Conservation (phyloP, 1,140 invertebrate species). For the Lucilia cuprina region DNA sequence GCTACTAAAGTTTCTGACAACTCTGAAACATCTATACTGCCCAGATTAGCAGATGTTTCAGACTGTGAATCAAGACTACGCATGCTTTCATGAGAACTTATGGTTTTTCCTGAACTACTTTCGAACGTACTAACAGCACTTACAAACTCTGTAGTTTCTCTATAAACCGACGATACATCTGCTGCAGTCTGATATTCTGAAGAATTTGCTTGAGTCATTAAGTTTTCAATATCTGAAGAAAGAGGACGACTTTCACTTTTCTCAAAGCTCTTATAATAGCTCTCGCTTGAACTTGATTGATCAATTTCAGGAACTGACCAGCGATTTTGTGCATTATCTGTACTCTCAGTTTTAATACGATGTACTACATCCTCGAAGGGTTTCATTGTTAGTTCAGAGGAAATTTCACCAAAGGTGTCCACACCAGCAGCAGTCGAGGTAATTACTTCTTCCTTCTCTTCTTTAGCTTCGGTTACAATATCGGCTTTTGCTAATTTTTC, state of each 20-base stretch:
- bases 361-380: constrained; percentile 57
- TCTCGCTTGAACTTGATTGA: constrained; percentile 86
- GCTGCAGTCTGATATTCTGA: constrained; percentile 91
- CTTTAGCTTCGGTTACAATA: constrained; percentile 46
- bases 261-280: constrained; percentile 88
- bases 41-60: constrained; percentile 85
- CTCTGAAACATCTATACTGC: constrained; percentile 87
- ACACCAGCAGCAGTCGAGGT: background rate
- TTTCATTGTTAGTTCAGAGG: constrained; percentile 52
- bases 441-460: background rate
- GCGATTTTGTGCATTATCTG: constrained; percentile 64
- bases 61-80: constrained; percentile 88
- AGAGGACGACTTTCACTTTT: constrained; percentile 81
- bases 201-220: constrained; percentile 70
- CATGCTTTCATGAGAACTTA: constrained; percentile 88
- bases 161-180: constrained; percentile 70
- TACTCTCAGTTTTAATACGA: constrained; percentile 65
- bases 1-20: constrained; percentile 88
- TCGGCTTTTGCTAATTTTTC: constrained; percentile 52
- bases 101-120: constrained; percentile 64
- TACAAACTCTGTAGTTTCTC: constrained; percentile 81
- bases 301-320: constrained; percentile 75
- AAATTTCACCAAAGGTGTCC: constrained; percentile 40
- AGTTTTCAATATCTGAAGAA: constrained; percentile 85
- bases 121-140: constrained; percentile 74